Evolutionary conservation across 2,113 vertebrate genomes (phyloP).

Genomic region (Hippoglossus stenolepis): DNA sequence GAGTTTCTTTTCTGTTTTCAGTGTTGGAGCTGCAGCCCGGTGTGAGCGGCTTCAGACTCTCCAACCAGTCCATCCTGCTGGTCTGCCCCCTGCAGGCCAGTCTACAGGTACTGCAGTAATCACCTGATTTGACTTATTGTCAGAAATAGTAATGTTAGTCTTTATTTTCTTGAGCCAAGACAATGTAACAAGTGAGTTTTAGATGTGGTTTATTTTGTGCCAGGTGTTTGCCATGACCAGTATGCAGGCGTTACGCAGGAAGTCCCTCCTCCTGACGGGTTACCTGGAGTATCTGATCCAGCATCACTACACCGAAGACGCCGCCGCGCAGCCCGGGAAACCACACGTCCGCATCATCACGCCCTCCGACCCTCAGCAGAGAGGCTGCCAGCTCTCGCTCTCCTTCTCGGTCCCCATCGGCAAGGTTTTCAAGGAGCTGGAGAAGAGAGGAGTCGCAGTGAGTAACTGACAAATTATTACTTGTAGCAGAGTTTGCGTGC

Average conservation of each 20-base stretch:
- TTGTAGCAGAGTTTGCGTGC: too few species aligned
- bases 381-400: slow-evolving; percentile 94
- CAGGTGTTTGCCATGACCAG: slow-evolving; percentile 90
- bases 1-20: slow-evolving; percentile 61
- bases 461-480: slow-evolving; percentile 65
- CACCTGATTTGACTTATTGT: neutral
- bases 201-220: too few species aligned
- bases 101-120: slow-evolving; percentile 87
- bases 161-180: too few species aligned
- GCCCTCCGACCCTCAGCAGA: slow-evolving; percentile 82
- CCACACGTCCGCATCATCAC: slow-evolving; percentile 87
- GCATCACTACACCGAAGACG: slow-evolving; percentile 78
- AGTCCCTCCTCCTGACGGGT: slow-evolving; percentile 91
- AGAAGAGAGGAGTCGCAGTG: slow-evolving; percentile 91
- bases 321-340: slow-evolving; percentile 66
- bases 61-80: slow-evolving; percentile 94
- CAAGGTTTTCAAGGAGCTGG: slow-evolving; percentile 86
- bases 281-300: slow-evolving; percentile 93
- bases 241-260: slow-evolving; percentile 88
- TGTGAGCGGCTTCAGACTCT: slow-evolving; percentile 90
- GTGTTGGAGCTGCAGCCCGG: slow-evolving; percentile 90
- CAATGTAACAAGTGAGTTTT: too few species aligned
- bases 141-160: too few species aligned
- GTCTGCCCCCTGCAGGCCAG: slow-evolving; percentile 93
- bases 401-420: slow-evolving; percentile 86